These are phyloP conservation scores for Ophonus ardosiacus DNA, from an alignment of 2,888 invertebrate species.

Conservation along the genomic window DNA sequence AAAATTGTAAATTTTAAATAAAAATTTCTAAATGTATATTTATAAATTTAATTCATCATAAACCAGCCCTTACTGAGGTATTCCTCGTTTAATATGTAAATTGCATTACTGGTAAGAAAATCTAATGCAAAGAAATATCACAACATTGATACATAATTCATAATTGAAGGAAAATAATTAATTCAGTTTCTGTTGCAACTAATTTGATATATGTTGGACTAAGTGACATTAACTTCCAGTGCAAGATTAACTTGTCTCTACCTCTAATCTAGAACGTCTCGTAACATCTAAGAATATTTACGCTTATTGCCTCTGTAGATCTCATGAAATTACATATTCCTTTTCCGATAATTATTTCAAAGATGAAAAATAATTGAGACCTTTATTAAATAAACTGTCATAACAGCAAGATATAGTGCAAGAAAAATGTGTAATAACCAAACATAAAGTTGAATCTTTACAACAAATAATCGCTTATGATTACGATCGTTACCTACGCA, in stretches of 20 bases:
- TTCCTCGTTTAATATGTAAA: too few species aligned
- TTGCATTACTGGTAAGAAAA: not conserved
- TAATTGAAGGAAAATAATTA: constrained; percentile 22
- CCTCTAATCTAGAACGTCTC: constrained; percentile 31
- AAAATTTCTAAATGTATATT: too few species aligned
- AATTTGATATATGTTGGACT: constrained; percentile 16
- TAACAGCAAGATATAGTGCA: constrained; percentile 19
- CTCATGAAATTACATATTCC: constrained; percentile 14
- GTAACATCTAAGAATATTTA: constrained; percentile 31
- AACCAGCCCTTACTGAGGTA: too few species aligned
- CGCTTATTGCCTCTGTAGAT: constrained; percentile 14
- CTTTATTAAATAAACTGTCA: constrained; percentile 52
- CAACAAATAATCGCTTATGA: constrained; percentile 40
- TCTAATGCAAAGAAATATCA: not conserved
- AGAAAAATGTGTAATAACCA: constrained; percentile 22
- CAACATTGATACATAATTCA: constrained; percentile 36
- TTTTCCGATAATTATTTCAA: constrained; percentile 26
- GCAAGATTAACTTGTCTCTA: constrained; percentile 31
- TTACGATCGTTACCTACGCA: constrained; percentile 39
- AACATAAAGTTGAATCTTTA: constrained; percentile 40
- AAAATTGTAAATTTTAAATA: too few species aligned
- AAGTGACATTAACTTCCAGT: constrained; percentile 35
- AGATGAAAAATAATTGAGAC: constrained; percentile 27
- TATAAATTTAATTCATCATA: too few species aligned
- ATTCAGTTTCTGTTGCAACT: constrained; percentile 12